Evolutionary conservation across 2,797 vertebrate species (phyloP).

Genomic region (Halcyon leucocephala): DNA sequence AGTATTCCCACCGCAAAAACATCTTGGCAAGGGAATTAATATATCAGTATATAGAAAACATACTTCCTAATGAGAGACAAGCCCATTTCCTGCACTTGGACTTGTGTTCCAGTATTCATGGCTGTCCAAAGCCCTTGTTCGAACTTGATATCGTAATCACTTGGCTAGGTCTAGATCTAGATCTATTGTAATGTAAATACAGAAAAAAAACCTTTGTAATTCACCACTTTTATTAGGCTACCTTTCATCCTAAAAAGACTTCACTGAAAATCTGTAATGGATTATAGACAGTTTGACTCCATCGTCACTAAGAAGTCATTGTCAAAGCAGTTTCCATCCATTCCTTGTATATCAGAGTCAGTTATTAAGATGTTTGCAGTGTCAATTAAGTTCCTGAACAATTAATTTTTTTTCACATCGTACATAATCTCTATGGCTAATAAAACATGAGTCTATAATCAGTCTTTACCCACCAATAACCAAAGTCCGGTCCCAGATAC

Average conservation of each 20-base stretch:
- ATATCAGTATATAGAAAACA: conserved; percentile 3
- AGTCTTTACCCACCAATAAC: neutral
- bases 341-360: neutral
- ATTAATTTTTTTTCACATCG: neutral
- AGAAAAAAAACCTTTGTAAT: neutral
- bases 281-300: neutral
- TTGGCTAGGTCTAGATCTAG: neutral
- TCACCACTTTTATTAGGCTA: neutral
- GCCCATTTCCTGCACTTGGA: neutral
- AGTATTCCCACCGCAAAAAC: neutral
- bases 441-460: neutral
- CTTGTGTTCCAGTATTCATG: conserved; percentile 6
- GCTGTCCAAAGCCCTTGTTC: neutral
- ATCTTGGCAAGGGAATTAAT: conserved; percentile 9
- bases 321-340: neutral
- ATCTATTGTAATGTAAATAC: neutral
- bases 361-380: neutral
- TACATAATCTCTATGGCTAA: neutral
- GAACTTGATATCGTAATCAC: neutral
- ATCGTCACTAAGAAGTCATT: neutral
- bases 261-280: neutral
- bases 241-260: neutral
- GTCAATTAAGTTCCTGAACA: neutral
- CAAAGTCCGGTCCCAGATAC: neutral
- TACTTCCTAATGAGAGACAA: neutral